Conservation (phyloP, 2,797 vertebrate species). For the Chaunax sp. region DNA sequence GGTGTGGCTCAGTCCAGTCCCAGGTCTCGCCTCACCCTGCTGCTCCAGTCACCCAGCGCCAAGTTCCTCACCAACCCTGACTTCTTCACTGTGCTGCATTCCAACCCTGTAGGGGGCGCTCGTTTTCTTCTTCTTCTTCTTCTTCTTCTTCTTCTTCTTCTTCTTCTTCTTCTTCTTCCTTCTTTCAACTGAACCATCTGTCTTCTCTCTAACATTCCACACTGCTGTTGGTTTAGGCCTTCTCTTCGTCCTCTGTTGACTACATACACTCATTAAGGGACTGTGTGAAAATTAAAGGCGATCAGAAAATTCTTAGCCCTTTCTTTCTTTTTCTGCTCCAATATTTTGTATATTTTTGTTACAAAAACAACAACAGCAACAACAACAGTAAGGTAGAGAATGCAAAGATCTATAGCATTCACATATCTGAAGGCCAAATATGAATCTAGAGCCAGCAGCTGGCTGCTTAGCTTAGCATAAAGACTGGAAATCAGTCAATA, state of each 20-base stretch:
- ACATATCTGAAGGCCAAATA: too few relatives aligned
- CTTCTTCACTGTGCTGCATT: constrained; percentile 98
- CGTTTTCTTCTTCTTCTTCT: not conserved
- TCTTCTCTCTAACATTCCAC: too few relatives aligned
- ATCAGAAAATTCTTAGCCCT: too few relatives aligned
- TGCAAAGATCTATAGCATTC: too few relatives aligned
- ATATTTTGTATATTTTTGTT: not conserved
- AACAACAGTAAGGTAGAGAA: too few relatives aligned
- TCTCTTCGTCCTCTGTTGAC: too few relatives aligned
- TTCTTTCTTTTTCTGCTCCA: not conserved
- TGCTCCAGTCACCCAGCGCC: constrained; percentile 94
- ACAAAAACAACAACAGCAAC: too few relatives aligned
- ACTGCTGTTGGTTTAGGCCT: too few relatives aligned
- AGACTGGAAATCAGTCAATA: not conserved
- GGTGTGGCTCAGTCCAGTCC: constrained; percentile 87
- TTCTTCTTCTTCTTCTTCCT: too few relatives aligned
- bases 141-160: too few relatives aligned
- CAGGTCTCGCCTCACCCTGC: constrained; percentile 89
- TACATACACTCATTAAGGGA: not conserved
- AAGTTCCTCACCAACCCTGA: constrained; percentile 97
- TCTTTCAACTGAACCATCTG: not conserved
- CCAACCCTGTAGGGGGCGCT: constrained; percentile 89
- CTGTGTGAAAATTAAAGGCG: not conserved
- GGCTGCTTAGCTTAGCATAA: too few relatives aligned
- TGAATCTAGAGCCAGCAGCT: too few relatives aligned